Conservation (phyloP, 1,140 invertebrate genomes). For the Dolichoris vasculosae region DNA sequence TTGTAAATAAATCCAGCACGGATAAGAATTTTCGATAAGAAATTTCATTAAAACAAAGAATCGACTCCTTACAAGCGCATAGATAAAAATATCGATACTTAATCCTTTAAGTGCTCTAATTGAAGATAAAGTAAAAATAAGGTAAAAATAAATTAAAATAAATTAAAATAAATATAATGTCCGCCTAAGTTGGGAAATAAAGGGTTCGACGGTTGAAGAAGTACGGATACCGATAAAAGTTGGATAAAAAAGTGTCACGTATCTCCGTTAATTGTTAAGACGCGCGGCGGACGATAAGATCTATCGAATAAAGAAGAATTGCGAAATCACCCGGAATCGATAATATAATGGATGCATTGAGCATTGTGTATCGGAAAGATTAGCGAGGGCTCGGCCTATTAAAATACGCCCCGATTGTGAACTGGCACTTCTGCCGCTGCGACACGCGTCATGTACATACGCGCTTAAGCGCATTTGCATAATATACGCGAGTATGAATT, state of each 20-base stretch:
- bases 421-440: neutral
- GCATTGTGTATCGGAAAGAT: neutral
- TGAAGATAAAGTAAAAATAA: too few species aligned
- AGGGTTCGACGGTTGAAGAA: too few species aligned
- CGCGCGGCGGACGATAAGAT: neutral
- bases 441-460: neutral
- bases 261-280: neutral
- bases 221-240: too few species aligned
- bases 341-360: conserved; percentile 19
- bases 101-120: too few species aligned
- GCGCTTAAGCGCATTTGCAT: conserved; percentile 56
- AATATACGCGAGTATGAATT: conserved; percentile 54
- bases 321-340: neutral
- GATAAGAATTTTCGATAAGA: neutral
- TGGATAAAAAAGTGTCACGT: neutral
- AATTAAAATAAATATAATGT: too few species aligned
- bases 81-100: too few species aligned
- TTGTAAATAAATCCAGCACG: neutral
- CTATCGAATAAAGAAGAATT: neutral
- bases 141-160: too few species aligned
- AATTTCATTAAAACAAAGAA: neutral
- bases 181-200: too few species aligned
- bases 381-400: neutral
- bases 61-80: too few species aligned
- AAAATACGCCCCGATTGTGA: conserved; percentile 11